Conservation (phyloP, 2,888 invertebrate species). For the Parnassius smintheus region DNA sequence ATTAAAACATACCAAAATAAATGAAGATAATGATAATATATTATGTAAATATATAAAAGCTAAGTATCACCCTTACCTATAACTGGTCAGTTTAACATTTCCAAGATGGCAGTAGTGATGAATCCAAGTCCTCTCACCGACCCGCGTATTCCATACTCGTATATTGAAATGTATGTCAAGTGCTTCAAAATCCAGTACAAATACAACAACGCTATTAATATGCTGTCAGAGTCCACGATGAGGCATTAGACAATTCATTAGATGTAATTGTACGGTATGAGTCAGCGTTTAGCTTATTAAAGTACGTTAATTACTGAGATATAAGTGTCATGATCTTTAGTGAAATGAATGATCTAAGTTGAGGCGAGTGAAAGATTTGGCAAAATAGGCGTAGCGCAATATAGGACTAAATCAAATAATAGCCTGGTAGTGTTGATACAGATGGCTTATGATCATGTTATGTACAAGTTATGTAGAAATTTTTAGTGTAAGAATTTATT, state of each 20-base stretch:
- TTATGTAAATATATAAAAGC: not conserved
- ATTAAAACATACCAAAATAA: too few relatives aligned
- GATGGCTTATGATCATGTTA: too few relatives aligned
- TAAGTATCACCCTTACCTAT: not conserved
- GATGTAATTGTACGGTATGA: constrained; percentile 68
- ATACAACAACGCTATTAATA: constrained; percentile 48
- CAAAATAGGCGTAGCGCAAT: too few relatives aligned
- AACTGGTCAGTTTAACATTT: constrained; percentile 28
- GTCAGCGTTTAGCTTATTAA: constrained; percentile 50
- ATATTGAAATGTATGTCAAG: constrained; percentile 35
- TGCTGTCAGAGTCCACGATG: constrained; percentile 55
- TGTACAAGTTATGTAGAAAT: too few relatives aligned
- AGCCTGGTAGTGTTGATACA: too few relatives aligned
- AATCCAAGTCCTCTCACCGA: constrained; percentile 33
- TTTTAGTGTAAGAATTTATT: too few relatives aligned
- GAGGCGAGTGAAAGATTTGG: not conserved
- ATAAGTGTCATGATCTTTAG: constrained; percentile 7
- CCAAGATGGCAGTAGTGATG: constrained; percentile 29
- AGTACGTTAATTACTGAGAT: constrained; percentile 35
- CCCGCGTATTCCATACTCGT: constrained; percentile 27
- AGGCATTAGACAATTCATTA: constrained; percentile 77
- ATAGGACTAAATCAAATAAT: too few relatives aligned
- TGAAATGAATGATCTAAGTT: constrained; percentile 19
- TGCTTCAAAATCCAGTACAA: constrained; percentile 39
- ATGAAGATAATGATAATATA: too few relatives aligned